Evolutionary conservation across 1,140 invertebrate genomes (phyloP).

Genomic region (Drosophila funebris): DNA sequence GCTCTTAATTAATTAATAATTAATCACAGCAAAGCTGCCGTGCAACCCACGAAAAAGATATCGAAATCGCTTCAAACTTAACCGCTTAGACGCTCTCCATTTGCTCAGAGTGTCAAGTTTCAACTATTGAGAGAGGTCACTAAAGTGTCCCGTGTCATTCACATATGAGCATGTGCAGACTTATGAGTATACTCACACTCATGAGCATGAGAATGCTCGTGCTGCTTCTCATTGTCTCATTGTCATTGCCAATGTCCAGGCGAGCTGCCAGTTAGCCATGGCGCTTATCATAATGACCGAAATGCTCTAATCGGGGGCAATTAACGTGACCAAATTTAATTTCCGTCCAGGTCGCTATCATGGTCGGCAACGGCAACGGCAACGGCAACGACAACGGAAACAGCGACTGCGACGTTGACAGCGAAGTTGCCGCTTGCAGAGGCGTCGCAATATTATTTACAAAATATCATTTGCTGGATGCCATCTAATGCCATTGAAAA

Average conservation of each 20-base stretch:
- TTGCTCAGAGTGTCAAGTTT: background rate
- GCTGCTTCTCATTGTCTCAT: too few relatives aligned
- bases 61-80: slow-evolving; percentile 36
- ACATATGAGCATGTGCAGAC: background rate
- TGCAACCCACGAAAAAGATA: slow-evolving; percentile 28
- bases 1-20: slow-evolving; percentile 79
- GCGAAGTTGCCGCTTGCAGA: slow-evolving; percentile 3
- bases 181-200: slow-evolving; percentile 1
- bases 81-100: slow-evolving; percentile 2
- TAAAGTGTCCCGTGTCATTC: slow-evolving; percentile 6
- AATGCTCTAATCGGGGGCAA: slow-evolving; percentile 77
- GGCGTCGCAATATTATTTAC: slow-evolving; percentile 65
- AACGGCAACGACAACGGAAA: too few relatives aligned
- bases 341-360: slow-evolving; percentile 75
- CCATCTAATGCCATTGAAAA: slow-evolving; percentile 62
- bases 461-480: slow-evolving; percentile 70
- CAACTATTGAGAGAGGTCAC: slow-evolving; percentile 34
- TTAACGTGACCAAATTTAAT: slow-evolving; percentile 81
- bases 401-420: slow-evolving; percentile 19
- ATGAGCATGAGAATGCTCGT: background rate
- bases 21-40: slow-evolving; percentile 55
- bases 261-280: slow-evolving; percentile 32
- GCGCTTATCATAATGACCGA: slow-evolving; percentile 78
- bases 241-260: slow-evolving; percentile 44
- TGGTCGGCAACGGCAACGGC: slow-evolving; percentile 3